Percentiles rank a stretch among this genome's conserved stretches.
phyloP scores from a whole-genome alignment of 2,113 vertebrate genomes.

The Prunella fulvescens region DNA sequence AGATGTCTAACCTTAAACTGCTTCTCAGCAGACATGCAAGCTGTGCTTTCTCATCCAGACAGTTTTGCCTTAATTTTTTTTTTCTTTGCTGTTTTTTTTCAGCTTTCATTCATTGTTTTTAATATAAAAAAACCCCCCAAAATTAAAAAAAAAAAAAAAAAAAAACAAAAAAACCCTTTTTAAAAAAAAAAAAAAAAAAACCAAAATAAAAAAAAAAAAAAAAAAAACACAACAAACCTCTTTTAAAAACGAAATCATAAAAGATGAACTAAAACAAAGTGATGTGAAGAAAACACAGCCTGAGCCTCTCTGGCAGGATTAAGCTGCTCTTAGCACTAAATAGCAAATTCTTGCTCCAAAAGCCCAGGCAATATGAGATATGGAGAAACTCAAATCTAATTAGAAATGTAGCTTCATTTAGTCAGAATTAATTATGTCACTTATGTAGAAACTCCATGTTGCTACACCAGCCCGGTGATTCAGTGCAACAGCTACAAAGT shows the following conservation, averaged over 20 bases:
- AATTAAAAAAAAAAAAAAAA: too few species aligned
- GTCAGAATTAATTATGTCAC: neutral
- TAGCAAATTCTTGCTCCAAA: neutral
- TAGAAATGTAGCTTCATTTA: neutral
- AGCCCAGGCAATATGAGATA: neutral
- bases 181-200: neutral
- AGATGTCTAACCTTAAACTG: conserved; percentile 10
- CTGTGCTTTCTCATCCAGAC: neutral
- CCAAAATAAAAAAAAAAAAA: too few species aligned
- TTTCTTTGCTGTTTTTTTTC: neutral
- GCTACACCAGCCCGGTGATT: neutral
- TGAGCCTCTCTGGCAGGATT: neutral
- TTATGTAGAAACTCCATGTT: neutral
- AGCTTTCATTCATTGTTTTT: neutral
- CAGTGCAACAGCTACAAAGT: neutral
- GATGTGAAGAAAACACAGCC: neutral
- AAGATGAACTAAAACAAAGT: neutral
- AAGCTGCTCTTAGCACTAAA: neutral
- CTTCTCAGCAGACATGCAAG: neutral
- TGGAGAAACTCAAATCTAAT: neutral
- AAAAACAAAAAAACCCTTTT: neutral
- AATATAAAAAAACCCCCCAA: too few species aligned
- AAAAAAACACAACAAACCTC: neutral
- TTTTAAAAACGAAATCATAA: neutral
- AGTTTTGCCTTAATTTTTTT: neutral